phyloP scores from a whole-genome alignment of 2,797 vertebrate species.

The Esox masquinongy region DNA sequence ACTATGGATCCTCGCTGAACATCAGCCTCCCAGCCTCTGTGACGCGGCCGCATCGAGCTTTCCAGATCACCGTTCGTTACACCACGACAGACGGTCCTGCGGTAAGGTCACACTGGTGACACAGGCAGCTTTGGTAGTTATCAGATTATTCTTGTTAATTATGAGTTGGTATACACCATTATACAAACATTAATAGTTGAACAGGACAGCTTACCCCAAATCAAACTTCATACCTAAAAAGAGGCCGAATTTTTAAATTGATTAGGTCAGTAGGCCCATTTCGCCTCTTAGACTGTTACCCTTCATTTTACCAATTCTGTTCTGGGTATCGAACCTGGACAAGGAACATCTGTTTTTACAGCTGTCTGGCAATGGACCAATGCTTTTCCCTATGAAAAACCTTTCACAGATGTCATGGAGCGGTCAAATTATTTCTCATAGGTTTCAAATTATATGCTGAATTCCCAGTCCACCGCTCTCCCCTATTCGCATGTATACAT shows the following conservation, averaged over 20 bases:
- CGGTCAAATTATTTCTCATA: background rate
- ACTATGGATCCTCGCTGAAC: slow-evolving; percentile 86
- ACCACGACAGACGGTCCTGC: slow-evolving; percentile 90
- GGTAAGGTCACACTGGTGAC: slow-evolving; percentile 71
- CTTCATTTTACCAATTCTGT: background rate
- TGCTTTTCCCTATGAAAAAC: background rate
- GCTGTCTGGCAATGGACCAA: background rate
- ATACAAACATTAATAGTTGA: background rate
- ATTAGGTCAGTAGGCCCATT: background rate
- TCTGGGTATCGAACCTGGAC: background rate
- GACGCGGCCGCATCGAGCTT: slow-evolving; percentile 74
- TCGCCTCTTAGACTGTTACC: background rate
- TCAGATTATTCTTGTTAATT: background rate
- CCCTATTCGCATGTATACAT: too few relatives aligned
- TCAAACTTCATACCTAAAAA: too few relatives aligned
- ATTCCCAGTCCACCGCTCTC: background rate
- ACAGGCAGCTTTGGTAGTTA: background rate
- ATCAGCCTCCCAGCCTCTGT: slow-evolving; percentile 80
- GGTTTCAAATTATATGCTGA: background rate
- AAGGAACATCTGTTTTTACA: background rate
- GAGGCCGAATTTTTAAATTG: too few relatives aligned
- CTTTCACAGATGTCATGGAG: background rate
- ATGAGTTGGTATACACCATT: background rate
- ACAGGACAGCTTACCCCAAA: too few relatives aligned
- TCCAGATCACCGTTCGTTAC: slow-evolving; percentile 90